Evolutionary conservation across 2,888 invertebrate genomes (phyloP).

Genomic region (Drosophila merina): DNA sequence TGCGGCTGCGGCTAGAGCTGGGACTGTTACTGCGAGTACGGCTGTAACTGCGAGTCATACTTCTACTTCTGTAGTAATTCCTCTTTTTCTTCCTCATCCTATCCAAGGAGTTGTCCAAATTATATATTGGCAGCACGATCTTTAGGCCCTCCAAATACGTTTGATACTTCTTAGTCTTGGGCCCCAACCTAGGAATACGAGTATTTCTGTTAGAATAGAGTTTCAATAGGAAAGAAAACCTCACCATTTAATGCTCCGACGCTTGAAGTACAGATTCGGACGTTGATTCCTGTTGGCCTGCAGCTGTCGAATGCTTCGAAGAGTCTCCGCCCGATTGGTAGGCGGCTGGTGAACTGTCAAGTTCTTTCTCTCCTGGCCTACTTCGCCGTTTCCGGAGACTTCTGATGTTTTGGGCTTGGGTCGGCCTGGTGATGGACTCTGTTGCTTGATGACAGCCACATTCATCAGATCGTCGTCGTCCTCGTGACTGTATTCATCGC

Average conservation of each 20-base stretch:
- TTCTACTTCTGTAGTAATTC: background rate
- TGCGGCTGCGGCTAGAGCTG: slow-evolving; percentile 5
- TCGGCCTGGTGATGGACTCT: slow-evolving; percentile 7
- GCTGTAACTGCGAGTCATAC: slow-evolving; percentile 15
- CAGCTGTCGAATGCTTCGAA: slow-evolving; percentile 39
- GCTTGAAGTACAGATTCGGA: slow-evolving; percentile 47
- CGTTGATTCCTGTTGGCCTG: slow-evolving; percentile 10
- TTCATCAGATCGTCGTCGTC: slow-evolving; percentile 70
- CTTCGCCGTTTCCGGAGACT: background rate
- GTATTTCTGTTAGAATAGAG: too few species aligned
- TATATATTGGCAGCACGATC: slow-evolving; percentile 21
- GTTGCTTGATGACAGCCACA: slow-evolving; percentile 58
- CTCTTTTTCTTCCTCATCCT: background rate
- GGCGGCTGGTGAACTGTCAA: slow-evolving; percentile 14
- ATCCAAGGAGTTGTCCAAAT: background rate
- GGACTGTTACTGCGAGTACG: slow-evolving; percentile 17
- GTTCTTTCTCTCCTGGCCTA: background rate
- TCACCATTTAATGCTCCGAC: slow-evolving; percentile 62
- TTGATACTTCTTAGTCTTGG: background rate
- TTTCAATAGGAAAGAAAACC: background rate
- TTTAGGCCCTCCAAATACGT: slow-evolving; percentile 31
- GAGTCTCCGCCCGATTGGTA: slow-evolving; percentile 24
- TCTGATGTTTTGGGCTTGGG: slow-evolving; percentile 15
- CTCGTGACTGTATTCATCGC: slow-evolving; percentile 66
- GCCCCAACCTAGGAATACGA: background rate